These are phyloP conservation scores for Promerops cafer DNA, from an alignment of 2,113 vertebrate species.

Conservation along the genomic window DNA sequence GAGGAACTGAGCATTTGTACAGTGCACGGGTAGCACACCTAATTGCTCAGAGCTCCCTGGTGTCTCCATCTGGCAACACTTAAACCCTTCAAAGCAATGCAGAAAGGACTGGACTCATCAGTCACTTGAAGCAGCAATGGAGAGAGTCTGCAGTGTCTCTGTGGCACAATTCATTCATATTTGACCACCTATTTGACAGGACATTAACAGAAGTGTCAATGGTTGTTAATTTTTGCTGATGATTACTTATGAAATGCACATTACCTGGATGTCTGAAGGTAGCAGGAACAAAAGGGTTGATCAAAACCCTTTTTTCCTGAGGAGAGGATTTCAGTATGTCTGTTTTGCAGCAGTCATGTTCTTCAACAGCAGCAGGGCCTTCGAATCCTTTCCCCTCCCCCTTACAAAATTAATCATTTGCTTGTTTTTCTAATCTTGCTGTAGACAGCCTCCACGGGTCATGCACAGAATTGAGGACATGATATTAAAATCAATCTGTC, in stretches of 20 bases:
- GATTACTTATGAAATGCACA: neutral
- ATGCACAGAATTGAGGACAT: slow-evolving; percentile 4
- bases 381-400: neutral
- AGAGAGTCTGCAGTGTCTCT: neutral
- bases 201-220: neutral
- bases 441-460: slow-evolving; percentile 25
- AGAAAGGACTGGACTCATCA: neutral
- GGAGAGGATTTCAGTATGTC: neutral
- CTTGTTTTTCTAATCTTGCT: slow-evolving; percentile 56
- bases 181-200: neutral
- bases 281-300: neutral
- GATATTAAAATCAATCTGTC: slow-evolving; percentile 47
- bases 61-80: neutral
- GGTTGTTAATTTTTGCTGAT: neutral
- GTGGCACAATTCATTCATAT: neutral
- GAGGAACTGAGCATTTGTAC: neutral
- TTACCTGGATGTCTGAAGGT: neutral
- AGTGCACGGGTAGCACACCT: neutral
- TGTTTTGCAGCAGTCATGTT: neutral
- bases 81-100: neutral
- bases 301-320: neutral
- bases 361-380: neutral
- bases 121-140: neutral
- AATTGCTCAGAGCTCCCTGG: neutral
- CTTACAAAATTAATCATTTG: slow-evolving; percentile 43